Evolutionary conservation across 2,888 invertebrate species (phyloP).

Genomic region (Philopedon plagiatum): DNA sequence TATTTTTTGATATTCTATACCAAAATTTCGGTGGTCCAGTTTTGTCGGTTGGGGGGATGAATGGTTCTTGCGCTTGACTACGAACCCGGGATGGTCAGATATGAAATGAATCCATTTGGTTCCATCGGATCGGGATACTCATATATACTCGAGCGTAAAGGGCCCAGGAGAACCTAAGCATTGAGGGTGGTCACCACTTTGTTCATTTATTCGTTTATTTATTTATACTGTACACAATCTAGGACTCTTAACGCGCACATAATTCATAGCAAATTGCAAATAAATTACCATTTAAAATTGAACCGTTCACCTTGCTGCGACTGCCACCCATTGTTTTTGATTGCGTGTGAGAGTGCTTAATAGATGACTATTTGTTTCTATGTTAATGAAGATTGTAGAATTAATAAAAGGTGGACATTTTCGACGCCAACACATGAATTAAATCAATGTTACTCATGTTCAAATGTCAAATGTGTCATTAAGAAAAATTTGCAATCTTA

Average conservation of each 20-base stretch:
- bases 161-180: too few species aligned
- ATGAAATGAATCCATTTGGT: too few species aligned
- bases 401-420: conserved; percentile 37
- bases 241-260: neutral
- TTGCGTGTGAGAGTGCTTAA: conserved; percentile 26
- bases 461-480: conserved; percentile 36
- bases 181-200: too few species aligned
- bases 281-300: conserved; percentile 39
- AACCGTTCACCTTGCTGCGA: conserved; percentile 34
- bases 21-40: too few species aligned
- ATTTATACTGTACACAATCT: too few species aligned
- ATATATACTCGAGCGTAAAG: too few species aligned
- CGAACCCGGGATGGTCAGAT: too few species aligned
- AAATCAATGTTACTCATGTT: conserved; percentile 36
- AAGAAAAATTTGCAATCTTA: conserved; percentile 27
- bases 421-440: conserved; percentile 33
- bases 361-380: conserved; percentile 43
- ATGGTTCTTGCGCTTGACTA: too few species aligned
- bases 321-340: conserved; percentile 39
- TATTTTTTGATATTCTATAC: too few species aligned
- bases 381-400: conserved; percentile 38
- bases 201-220: too few species aligned
- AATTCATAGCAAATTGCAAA: conserved; percentile 3
- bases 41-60: too few species aligned
- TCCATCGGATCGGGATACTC: too few species aligned